A percentile compares a stretch with the other conserved stretches of the same genome.
phyloP scores from a whole-genome alignment of 1,140 invertebrate genomes.

The Caenorhabditis briggsae region DNA sequence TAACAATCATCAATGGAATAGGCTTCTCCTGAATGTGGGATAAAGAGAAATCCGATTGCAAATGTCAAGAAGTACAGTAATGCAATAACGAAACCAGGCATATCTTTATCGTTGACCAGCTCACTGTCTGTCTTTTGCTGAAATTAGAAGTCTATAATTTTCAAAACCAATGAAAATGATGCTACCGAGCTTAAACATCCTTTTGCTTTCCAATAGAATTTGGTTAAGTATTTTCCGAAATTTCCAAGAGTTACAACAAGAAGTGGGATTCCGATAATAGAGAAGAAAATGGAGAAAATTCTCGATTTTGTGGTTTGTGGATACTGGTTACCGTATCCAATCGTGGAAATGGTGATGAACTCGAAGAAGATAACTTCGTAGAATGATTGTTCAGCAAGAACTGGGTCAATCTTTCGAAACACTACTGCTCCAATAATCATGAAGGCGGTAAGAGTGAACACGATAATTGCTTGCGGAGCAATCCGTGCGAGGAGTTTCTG shows the following conservation, averaged over 20 bases:
- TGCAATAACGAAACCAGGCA: conserved; percentile 12
- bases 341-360: conserved; percentile 47
- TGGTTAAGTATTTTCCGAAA: conserved; percentile 46
- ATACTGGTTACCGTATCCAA: conserved; percentile 45
- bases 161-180: not conserved
- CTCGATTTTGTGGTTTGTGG: not conserved
- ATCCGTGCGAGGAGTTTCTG: conserved; percentile 21
- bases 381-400: conserved; percentile 25
- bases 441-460: not conserved
- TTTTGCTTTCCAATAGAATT: conserved; percentile 44
- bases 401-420: conserved; percentile 33
- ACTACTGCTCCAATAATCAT: conserved; percentile 4
- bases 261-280: conserved; percentile 46
- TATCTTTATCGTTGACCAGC: conserved; percentile 17
- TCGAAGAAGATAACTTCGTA: conserved; percentile 38
- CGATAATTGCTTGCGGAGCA: conserved; percentile 38
- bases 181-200: not conserved
- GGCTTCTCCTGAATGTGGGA: conserved; percentile 15
- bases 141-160: not conserved
- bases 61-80: conserved; percentile 19
- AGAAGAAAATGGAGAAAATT: conserved; percentile 45
- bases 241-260: conserved; percentile 38
- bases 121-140: conserved; percentile 5
- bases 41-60: not conserved
- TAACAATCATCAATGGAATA: conserved; percentile 45